These are phyloP conservation scores for Lycaena phlaeas DNA, from an alignment of 2,888 invertebrate species.

Conservation along the genomic window DNA sequence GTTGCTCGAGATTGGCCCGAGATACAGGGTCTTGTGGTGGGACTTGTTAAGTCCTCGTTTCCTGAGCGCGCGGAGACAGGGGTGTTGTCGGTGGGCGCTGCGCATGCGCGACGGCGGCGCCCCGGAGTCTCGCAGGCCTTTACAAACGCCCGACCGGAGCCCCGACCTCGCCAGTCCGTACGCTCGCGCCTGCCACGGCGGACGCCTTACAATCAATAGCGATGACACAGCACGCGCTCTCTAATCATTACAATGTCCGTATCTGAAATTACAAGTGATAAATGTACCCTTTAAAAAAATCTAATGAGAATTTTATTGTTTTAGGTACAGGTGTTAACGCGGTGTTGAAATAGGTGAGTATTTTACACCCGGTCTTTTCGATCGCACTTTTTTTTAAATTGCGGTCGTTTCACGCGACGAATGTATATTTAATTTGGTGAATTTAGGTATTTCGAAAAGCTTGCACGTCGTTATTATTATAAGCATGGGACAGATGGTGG, in stretches of 20 bases:
- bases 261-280: slow-evolving; percentile 11
- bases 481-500: slow-evolving; percentile 48
- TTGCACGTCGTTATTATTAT: slow-evolving; percentile 12
- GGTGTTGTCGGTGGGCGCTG: slow-evolving; percentile 59
- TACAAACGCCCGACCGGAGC: slow-evolving; percentile 52
- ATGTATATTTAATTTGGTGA: slow-evolving; percentile 4
- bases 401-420: slow-evolving; percentile 6
- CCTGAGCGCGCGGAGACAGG: slow-evolving; percentile 63
- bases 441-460: slow-evolving; percentile 28
- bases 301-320: slow-evolving; percentile 41
- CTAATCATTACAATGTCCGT: slow-evolving; percentile 34
- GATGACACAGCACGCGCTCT: slow-evolving; percentile 31
- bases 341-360: slow-evolving; percentile 41
- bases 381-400: slow-evolving; percentile 16
- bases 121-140: slow-evolving; percentile 58
- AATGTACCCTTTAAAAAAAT: slow-evolving; percentile 15
- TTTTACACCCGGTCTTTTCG: slow-evolving; percentile 22
- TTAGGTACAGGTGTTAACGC: slow-evolving; percentile 38
- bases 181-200: slow-evolving; percentile 37
- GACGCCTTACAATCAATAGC: slow-evolving; percentile 30
- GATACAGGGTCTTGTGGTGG: slow-evolving; percentile 47
- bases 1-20: slow-evolving; percentile 6
- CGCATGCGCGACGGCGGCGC: slow-evolving; percentile 65
- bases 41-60: slow-evolving; percentile 63
- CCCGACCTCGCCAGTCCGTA: slow-evolving; percentile 47